Evolutionary conservation across 2,888 invertebrate species (phyloP).

Genomic region (Ptilodon capucinus): DNA sequence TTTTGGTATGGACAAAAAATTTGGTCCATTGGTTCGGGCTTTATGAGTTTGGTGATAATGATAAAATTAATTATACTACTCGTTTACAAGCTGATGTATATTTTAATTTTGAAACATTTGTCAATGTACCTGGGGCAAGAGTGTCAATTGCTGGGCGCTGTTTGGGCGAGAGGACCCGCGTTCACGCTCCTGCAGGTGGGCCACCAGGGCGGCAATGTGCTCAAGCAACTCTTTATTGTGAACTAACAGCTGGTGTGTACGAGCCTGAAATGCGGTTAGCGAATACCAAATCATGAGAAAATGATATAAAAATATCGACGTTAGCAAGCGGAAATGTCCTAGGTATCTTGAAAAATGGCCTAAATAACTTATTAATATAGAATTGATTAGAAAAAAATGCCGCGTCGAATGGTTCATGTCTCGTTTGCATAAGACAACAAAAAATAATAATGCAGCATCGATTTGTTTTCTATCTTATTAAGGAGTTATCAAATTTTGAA

Average conservation of each 20-base stretch:
- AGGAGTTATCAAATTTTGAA: too few relatives aligned
- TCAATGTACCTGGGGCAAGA: slow-evolving; percentile 85
- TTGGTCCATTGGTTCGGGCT: too few relatives aligned
- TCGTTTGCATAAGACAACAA: too few relatives aligned
- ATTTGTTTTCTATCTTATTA: too few relatives aligned
- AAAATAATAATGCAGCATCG: too few relatives aligned
- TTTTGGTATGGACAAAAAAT: too few relatives aligned
- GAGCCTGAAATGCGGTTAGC: slow-evolving; percentile 76
- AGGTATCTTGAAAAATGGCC: too few relatives aligned
- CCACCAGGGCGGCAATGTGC: slow-evolving; percentile 95
- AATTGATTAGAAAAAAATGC: not conserved
- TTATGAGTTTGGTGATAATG: too few relatives aligned
- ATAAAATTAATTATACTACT: too few relatives aligned
- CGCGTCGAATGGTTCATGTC: too few relatives aligned
- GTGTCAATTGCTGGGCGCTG: slow-evolving; percentile 83
- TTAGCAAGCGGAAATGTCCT: not conserved
- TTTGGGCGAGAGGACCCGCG: slow-evolving; percentile 79
- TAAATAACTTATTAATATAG: too few relatives aligned
- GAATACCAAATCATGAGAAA: not conserved
- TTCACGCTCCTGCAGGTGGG: slow-evolving; percentile 94
- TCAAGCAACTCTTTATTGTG: slow-evolving; percentile 98
- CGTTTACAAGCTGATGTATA: too few relatives aligned
- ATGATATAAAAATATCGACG: not conserved
- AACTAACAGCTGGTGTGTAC: slow-evolving; percentile 96
- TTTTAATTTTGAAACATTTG: not conserved